Percentiles rank a stretch among this genome's conserved stretches.
Conservation (phyloP, 2,888 invertebrate species). For the Dioctria linearis region DNA sequence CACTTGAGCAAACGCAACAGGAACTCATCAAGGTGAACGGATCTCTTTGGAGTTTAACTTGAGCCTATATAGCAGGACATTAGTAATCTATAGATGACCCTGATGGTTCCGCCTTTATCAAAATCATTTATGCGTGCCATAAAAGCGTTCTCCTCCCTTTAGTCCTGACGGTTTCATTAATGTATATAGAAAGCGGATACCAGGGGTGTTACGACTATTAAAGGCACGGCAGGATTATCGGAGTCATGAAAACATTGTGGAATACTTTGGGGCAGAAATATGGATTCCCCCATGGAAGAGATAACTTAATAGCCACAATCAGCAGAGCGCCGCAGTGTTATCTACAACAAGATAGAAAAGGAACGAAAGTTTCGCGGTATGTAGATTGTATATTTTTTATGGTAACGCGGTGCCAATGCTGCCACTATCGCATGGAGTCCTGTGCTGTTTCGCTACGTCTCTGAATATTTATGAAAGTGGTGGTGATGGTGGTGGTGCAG, state of each 20-base stretch:
- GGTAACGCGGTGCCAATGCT: constrained; percentile 2
- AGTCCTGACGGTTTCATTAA: too few relatives aligned
- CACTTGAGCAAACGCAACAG: constrained; percentile 31
- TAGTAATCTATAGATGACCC: constrained; percentile 26
- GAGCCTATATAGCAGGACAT: background rate
- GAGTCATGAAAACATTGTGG: background rate
- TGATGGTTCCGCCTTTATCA: too few relatives aligned
- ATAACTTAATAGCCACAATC: background rate
- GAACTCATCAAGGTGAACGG: constrained; percentile 23
- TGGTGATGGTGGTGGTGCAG: background rate
- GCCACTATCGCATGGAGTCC: constrained; percentile 6
- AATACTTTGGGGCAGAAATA: background rate
- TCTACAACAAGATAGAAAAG: too few relatives aligned
- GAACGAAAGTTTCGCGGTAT: constrained; percentile 5
- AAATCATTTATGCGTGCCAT: too few relatives aligned
- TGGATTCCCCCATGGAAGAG: constrained; percentile 7
- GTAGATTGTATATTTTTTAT: constrained; percentile 23
- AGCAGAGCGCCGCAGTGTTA: too few relatives aligned
- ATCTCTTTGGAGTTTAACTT: constrained; percentile 8
- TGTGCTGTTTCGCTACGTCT: background rate
- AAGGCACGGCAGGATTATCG: too few relatives aligned
- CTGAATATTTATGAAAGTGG: constrained; percentile 31
- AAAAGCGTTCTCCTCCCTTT: too few relatives aligned
- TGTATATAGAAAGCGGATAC: too few relatives aligned
- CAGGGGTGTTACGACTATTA: too few relatives aligned